Evolutionary conservation across 2,113 vertebrate species (phyloP), one percentile per base, ranked within the genome.

Genomic region (Lepisosteus osseus): DNA sequence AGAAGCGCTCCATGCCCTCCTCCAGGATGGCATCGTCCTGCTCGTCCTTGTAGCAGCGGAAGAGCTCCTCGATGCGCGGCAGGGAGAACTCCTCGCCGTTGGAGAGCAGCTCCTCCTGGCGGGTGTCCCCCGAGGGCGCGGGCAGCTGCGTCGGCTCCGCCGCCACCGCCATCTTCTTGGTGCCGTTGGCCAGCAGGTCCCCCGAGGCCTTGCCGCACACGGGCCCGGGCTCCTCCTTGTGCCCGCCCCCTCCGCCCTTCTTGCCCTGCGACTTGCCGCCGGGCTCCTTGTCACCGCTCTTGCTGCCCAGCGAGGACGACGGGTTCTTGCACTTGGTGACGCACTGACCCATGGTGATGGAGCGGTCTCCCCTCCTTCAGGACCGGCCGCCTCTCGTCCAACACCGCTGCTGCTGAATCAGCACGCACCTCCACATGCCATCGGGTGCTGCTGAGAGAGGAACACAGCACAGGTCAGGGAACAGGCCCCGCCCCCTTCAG

Each of bases 311-410:
- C 44, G 97, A 97, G 69, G 97, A 99, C 65, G 97, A 95, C 59
- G 97, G 97, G 81, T 99, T 99, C 86, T 98, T 99, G 87, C 97
- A 99, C 91, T 99, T 99, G 17, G 95, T 99, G 94, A 99, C 96
- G 71, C 97, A 99, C 96, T 99, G 97, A 93, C 97, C 97, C 97
- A 99, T 99, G 94, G 86, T 88, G 87, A 87, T 82, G 87, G 70
- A 84, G 74, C 3, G 9, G 85, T 89, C 91, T 73, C 77, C 82
- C 77, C 83, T 80, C 87, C 89, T 89, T 86, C 87, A 93, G 74
- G 89, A 85, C 65, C 62, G 87, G 92, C 90, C 85, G 80, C 89
- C 93, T 91, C 74, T 86, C 83, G 87, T 90, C 88, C 79, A 82
- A 89, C 90, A 88, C 87, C 88, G 80, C 88, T 89, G 89, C 90